Percentiles rank a stretch among this genome's conserved stretches.
Conservation (phyloP, 2,888 invertebrate genomes). For the Drosophila macrospina region DNA sequence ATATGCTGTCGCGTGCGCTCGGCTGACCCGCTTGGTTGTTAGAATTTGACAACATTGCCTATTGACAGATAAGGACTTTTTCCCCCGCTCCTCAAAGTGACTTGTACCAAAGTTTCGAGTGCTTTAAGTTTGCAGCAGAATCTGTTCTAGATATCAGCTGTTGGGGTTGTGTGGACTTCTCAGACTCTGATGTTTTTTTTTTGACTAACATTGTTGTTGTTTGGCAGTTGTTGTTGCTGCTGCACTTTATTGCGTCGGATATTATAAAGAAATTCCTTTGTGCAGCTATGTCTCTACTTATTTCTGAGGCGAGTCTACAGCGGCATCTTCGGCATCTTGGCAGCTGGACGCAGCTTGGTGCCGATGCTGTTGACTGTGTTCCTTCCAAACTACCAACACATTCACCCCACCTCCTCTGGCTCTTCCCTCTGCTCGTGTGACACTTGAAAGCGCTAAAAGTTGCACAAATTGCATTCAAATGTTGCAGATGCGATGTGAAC, state of each 20-base stretch:
- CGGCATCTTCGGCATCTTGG: constrained; percentile 12
- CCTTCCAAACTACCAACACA: not conserved
- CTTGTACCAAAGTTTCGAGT: constrained; percentile 20
- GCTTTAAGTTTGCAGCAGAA: constrained; percentile 19
- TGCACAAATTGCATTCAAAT: constrained; percentile 74
- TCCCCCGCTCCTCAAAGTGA: constrained; percentile 9
- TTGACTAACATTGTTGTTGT: not conserved
- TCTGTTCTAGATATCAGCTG: constrained; percentile 10
- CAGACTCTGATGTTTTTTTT: not conserved
- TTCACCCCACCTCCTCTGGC: not conserved
- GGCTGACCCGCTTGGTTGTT: too few species aligned
- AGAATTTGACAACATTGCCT: constrained; percentile 17
- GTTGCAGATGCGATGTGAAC: constrained; percentile 43
- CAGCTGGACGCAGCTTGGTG: constrained; percentile 3
- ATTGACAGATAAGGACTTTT: constrained; percentile 13
- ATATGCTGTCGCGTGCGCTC: too few species aligned
- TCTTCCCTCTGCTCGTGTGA: constrained; percentile 45
- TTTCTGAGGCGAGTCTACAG: constrained; percentile 30
- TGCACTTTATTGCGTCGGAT: constrained; percentile 20
- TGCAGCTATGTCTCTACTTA: constrained; percentile 46
- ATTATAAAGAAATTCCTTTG: constrained; percentile 62
- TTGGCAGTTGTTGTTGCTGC: constrained; percentile 8
- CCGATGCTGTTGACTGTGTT: not conserved
- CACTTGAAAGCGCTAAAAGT: constrained; percentile 63
- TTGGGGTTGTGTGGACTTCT: constrained; percentile 18